A percentile compares a stretch with the other conserved stretches of the same genome.
These are phyloP conservation scores for Diorhabda sublineata DNA, from an alignment of 1,140 invertebrate genomes.

Conservation along the genomic window DNA sequence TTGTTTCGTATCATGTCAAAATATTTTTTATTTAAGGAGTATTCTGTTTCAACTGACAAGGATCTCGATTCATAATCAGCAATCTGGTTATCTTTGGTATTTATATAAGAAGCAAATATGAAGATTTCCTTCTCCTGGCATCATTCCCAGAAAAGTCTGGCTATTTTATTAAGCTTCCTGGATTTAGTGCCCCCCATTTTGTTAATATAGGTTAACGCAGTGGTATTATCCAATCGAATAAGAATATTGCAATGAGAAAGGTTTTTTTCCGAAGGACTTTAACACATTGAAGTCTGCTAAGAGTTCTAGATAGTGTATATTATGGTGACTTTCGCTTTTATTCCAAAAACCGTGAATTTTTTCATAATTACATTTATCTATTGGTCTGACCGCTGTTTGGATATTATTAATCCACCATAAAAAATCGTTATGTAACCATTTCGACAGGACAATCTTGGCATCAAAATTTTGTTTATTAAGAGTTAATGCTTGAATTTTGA, in stretches of 20 bases:
- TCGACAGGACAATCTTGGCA: constrained; percentile 4
- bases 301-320: constrained; percentile 25
- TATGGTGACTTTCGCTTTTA: background rate
- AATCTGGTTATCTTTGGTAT: constrained; percentile 23
- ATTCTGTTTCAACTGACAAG: constrained; percentile 27
- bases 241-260: constrained; percentile 26
- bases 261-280: constrained; percentile 17
- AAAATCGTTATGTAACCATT: constrained; percentile 11
- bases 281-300: constrained; percentile 15
- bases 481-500: constrained; percentile 21
- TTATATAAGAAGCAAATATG: constrained; percentile 34
- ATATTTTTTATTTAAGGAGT: background rate
- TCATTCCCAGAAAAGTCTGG: constrained; percentile 32
- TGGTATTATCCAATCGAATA: constrained; percentile 36
- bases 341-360: constrained; percentile 14
- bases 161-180: constrained; percentile 24
- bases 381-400: background rate
- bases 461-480: constrained; percentile 11
- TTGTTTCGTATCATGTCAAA: no score
- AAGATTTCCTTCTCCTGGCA: constrained; percentile 29
- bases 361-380: background rate
- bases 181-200: constrained; percentile 34
- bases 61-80: constrained; percentile 35
- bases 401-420: constrained; percentile 19
- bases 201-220: constrained; percentile 33